Evolutionary conservation across 2,113 vertebrate species (phyloP), one percentile per base, ranked within the genome.

Genomic region (Spheniscus mendiculus): DNA sequence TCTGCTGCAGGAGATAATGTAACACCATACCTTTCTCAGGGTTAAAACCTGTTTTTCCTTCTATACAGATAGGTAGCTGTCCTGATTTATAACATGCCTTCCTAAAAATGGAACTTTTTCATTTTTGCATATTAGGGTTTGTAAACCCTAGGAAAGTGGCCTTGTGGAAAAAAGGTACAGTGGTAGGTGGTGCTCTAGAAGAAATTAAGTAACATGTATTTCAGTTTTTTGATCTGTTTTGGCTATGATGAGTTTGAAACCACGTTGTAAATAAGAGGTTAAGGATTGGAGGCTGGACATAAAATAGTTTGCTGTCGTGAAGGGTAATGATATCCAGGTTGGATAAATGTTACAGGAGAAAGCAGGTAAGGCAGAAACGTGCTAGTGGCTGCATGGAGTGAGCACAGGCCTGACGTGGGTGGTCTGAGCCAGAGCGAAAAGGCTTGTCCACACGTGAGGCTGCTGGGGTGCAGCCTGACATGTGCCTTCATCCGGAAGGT

Each of bases 361-460:
- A 38, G 30, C 8, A 56, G 42, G 18, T 44, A 53, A 49, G 52
- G 30, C n/a, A 73, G 55, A 70, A 61, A 26, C 0, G 0, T 47
- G 10, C 17, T 21, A 23, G 56, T 42, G 56, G 5, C 30, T 5
- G 25, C 29, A 4, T 42, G 40, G 55, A 53, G 45, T 0, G n/a
- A 79, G 27, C 22, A 17, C 26, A 8, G 36, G 42, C 29, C 30
- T 67, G 67, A 32, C 1, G 0, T 52, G 25, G 44, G 27, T 79
- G n/a, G 11, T 47, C 15, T 29, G 65, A 71, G n/a, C 40, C 23
- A 10, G 21, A 42, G 45, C 1, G 1, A 21, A 79, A 47, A 66
- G 20, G 20, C 20, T 34, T 26, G 19, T 59, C 25, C 42, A 6
- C 2, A 1, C 0, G 1, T 18, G 67, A 50, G 40, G 30, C 50